Evolutionary conservation across 1,140 invertebrate genomes (phyloP), one percentile per base, ranked within the genome.

Genomic region (Linepithema humile): DNA sequence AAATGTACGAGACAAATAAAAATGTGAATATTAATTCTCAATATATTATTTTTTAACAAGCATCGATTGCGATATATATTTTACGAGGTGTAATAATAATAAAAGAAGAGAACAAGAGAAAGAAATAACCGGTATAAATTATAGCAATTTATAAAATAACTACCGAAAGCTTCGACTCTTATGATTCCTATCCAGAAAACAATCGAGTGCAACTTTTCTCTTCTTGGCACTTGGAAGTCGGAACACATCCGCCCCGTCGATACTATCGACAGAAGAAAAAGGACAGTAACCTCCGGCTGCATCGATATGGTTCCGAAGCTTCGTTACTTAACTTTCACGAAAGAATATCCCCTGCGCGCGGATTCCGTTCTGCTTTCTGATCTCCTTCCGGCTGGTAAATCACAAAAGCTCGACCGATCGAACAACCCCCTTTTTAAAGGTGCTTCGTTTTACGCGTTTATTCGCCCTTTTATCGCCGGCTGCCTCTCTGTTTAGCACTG

Each of bases 241-340:
- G n/a, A 70, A 80, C 48, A 32, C 48, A 69, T 70, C 64, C 17
- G 35, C 23, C 26, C 32, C 23, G 12, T 69, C 48, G 35, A 78
- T 78, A 55, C 10, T 38, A 23, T 5, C 9, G 17, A 69, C 17
- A 69, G 15, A 0, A 45, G 23, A 43, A 57, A 80, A 32, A 70
- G 48, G 38, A 75, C 72, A 45, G 55, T 60, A 43, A 57, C 23
- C 48, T 29, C 35, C 17, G n/a, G 5, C 32, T 69, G 50, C 35
- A 23, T 43, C 57, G 45, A 32, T 62, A 57, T 43, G 4, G 73
- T 12, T 60, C 3, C 9, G 53, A 43, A 50, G 70, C 60, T 86
- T 84, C 72, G 80, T 77, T 87, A 84, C 72, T 87, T 87, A 84
- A 62, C 80, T 84, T 57, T 43, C 43, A 86, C 57, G 80, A 78